Base-by-base conservation (phyloP, 1,140 invertebrate genomes). In the Euglossa dilemma region DNA sequence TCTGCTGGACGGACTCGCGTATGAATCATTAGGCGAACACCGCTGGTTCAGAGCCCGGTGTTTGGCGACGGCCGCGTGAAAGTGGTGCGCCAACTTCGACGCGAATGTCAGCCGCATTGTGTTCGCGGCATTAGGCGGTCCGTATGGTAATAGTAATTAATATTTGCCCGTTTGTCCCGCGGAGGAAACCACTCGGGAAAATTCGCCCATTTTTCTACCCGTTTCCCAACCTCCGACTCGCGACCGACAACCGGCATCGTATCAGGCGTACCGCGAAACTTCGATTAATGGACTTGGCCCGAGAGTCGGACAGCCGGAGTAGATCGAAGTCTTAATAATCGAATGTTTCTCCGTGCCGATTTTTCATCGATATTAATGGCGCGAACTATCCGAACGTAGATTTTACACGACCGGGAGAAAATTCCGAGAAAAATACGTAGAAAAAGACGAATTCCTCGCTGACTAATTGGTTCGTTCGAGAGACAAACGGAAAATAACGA, bases 21-120 rank as follows among this genome's bases (percentile, higher is more conserved):
- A 80, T 80, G 86, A 87, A 84, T 84, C 71, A 80, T 80, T 47
- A 83, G 76, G 70, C 47, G 76, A 74, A 84, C 77, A 56, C 61
- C 64, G 56, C 28, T 71, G 16, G 52, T 76, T 75, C 61, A 23
- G n/a, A n/a, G 45, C 47, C 20, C 63, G 43, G 61, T 28, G 79
- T 74, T 81, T 76, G 61, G 73, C 80, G 80, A 82, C 72, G 63
- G 80, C 45, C 72, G 73, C 80, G 80, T 82, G 80, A 82, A 82
- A 82, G 80, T 52, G 72, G 80, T 82, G 63, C 73, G 52, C 80
- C 63, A 67, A 50, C 52, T 63, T 43, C 25, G 63, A 69, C 50
- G 50, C 57, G 76, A 82, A 76, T 82, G 80, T 67, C 73, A 57
- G 20, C 28, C 14, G 28, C 63, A 76, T 82, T 82, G 80, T 82